These are phyloP conservation scores for Poecilia picta DNA, from an alignment of 2,797 vertebrate genomes.

Conservation along the genomic window DNA sequence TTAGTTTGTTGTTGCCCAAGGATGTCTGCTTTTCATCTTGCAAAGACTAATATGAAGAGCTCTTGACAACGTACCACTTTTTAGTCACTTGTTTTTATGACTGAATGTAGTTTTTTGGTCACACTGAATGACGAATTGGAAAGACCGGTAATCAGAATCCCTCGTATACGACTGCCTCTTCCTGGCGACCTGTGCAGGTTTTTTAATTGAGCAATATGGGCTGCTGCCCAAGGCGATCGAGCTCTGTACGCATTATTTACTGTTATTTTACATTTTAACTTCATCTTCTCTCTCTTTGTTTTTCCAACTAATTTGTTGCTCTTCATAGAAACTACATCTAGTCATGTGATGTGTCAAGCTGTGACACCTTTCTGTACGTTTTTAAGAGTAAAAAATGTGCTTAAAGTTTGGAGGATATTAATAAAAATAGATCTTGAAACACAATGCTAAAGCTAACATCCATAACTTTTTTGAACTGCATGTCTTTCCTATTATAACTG, in stretches of 20 bases:
- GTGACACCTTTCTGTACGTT: too few relatives aligned
- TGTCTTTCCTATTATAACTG: neutral
- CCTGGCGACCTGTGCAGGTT: neutral
- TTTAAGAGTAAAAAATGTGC: too few relatives aligned
- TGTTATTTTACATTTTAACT: too few relatives aligned
- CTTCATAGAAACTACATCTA: neutral
- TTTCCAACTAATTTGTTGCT: too few relatives aligned
- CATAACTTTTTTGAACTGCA: neutral
- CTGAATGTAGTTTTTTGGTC: neutral
- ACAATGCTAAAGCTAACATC: neutral
- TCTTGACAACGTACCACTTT: neutral
- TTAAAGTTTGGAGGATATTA: too few relatives aligned
- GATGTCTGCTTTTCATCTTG: neutral
- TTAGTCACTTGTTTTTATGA: neutral
- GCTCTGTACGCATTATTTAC: too few relatives aligned
- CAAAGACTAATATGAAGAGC: neutral
- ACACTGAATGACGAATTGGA: neutral
- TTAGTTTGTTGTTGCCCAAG: neutral
- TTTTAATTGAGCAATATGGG: neutral
- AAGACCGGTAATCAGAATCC: neutral
- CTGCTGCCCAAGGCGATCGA: too few relatives aligned
- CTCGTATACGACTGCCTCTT: neutral
- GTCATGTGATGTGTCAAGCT: too few relatives aligned
- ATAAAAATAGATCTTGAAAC: too few relatives aligned
- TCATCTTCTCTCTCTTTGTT: too few relatives aligned